phyloP scores from a whole-genome alignment of 2,113 vertebrate species.

The Pterocles orientalis region DNA sequence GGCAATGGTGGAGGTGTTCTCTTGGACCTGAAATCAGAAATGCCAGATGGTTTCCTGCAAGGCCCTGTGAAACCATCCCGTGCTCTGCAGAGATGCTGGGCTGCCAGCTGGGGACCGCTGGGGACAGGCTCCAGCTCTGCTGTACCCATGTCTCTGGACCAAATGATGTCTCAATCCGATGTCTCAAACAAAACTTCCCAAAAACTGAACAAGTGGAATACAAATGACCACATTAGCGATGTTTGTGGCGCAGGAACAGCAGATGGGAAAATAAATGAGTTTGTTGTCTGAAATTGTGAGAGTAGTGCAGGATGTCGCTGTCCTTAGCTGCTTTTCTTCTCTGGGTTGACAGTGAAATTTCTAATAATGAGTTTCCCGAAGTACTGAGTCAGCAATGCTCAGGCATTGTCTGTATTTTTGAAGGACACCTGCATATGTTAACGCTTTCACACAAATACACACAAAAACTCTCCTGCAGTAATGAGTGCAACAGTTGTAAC shows the following conservation, averaged over 20 bases:
- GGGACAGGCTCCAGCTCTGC: not conserved
- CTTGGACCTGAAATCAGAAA: not conserved
- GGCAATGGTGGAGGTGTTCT: not conserved
- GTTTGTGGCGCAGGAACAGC: slow-evolving; percentile 17
- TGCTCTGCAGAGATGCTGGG: not conserved
- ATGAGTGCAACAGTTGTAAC: not conserved
- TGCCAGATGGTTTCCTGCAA: not conserved
- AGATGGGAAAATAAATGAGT: slow-evolving; percentile 70
- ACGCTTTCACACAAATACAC: not conserved
- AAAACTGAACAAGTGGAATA: not conserved
- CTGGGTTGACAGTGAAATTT: not conserved
- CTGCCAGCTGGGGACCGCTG: not conserved
- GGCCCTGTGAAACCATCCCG: not conserved
- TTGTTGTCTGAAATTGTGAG: slow-evolving; percentile 14
- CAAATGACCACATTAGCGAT: not conserved
- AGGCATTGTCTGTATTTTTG: not conserved
- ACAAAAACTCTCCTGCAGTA: not conserved
- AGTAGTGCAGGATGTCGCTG: not conserved
- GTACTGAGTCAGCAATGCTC: not conserved
- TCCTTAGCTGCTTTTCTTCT: not conserved
- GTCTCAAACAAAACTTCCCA: not conserved
- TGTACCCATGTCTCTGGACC: not conserved
- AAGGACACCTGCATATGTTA: not conserved
- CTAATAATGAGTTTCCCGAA: not conserved
- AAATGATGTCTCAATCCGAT: too few species aligned